Evolutionary conservation across 2,113 vertebrate genomes (phyloP).

Genomic region (Barnardius zonarius): DNA sequence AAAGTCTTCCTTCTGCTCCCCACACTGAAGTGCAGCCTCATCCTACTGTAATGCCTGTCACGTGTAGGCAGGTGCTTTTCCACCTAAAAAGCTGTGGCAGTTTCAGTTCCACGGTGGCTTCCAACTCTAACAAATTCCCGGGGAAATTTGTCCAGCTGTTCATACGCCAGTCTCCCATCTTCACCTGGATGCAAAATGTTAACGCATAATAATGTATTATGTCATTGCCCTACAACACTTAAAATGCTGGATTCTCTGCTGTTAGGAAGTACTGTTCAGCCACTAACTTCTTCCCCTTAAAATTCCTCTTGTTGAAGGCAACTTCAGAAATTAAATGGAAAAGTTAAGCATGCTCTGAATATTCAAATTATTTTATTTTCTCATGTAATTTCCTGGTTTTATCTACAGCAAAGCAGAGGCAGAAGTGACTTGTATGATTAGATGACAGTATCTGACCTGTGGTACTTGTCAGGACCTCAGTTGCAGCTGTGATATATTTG

Average conservation of each 20-base stretch:
- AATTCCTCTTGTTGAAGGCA: neutral
- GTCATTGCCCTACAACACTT: neutral
- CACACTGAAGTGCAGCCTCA: constrained; percentile 9
- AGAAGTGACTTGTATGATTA: neutral
- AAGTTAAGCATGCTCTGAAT: neutral
- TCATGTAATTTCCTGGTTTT: neutral
- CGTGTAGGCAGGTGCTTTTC: neutral
- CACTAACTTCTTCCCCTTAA: neutral
- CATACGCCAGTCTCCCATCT: constrained; percentile 90
- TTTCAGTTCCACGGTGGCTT: constrained; percentile 78
- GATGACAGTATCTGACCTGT: neutral
- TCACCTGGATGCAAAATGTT: constrained; percentile 79
- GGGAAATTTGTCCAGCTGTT: constrained; percentile 88
- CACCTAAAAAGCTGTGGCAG: constrained; percentile 85
- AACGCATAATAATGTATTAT: neutral
- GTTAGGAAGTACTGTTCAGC: neutral
- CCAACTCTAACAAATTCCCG: constrained; percentile 81
- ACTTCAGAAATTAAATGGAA: neutral
- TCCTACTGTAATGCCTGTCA: neutral
- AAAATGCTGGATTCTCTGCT: neutral
- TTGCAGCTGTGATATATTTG: neutral
- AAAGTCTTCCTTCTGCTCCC: neutral
- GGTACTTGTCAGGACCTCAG: neutral
- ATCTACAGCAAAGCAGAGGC: neutral
- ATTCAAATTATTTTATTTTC: neutral